Percentiles rank a stretch among this genome's conserved stretches.
Conservation (phyloP, 2,797 vertebrate species). For the Sebastes diaconus region DNA sequence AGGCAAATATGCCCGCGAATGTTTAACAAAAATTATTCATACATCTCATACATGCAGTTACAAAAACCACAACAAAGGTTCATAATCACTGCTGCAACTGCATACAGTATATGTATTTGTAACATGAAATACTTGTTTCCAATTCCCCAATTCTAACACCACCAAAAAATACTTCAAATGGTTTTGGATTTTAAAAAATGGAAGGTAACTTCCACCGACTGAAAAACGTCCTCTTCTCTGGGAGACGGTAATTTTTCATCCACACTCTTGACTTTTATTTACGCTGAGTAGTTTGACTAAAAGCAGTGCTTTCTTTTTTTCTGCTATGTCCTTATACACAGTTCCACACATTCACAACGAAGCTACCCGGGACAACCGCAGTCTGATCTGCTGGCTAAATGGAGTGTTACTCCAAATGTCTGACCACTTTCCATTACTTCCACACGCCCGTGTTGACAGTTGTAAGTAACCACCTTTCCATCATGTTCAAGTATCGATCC, state of each 20-base stretch:
- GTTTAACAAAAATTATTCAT: background rate
- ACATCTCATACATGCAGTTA: background rate
- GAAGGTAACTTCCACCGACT: background rate
- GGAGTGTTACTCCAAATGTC: conserved; percentile 7
- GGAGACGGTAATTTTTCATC: background rate
- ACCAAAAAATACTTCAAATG: background rate
- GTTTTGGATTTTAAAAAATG: background rate
- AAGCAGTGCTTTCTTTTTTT: background rate
- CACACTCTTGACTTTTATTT: background rate
- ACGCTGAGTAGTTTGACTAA: background rate
- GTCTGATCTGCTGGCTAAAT: background rate
- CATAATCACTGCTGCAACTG: background rate
- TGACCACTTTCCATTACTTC: conserved; percentile 22
- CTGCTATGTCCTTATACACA: background rate
- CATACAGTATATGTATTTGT: background rate
- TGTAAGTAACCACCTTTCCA: conserved; percentile 38
- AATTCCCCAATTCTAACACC: background rate
- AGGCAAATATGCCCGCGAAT: background rate
- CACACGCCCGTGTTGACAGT: conserved; percentile 17
- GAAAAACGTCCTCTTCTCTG: background rate
- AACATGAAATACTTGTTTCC: background rate
- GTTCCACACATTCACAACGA: background rate
- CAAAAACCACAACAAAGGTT: background rate
- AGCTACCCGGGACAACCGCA: background rate
- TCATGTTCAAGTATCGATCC: conserved; percentile 50